phyloP scores from a whole-genome alignment of 2,888 invertebrate species.

The Capitulum mitella region DNA sequence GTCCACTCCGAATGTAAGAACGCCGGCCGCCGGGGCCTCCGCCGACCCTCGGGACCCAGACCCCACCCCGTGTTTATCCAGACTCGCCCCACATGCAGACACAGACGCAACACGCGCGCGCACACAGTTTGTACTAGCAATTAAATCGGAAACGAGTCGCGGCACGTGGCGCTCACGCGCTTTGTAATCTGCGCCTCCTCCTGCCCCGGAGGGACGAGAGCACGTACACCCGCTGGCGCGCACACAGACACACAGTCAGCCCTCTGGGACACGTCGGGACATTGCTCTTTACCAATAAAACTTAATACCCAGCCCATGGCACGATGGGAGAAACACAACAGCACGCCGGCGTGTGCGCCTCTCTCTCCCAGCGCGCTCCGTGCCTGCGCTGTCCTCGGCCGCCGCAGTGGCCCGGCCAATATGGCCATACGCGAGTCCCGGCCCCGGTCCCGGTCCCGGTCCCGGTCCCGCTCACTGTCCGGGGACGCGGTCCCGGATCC shows the following conservation, averaged over 20 bases:
- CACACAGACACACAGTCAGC: background rate
- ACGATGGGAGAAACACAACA: background rate
- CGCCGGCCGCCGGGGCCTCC: background rate
- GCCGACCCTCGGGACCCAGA: too few species aligned
- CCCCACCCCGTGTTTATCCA: background rate
- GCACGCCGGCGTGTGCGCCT: background rate
- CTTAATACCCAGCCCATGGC: constrained; percentile 13
- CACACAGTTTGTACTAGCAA: constrained; percentile 13
- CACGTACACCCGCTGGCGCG: too few species aligned
- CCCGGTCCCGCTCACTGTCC: too few species aligned
- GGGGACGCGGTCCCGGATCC: too few species aligned
- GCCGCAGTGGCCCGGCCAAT: background rate
- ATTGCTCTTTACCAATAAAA: background rate
- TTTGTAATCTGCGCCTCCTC: too few species aligned
- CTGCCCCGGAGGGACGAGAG: too few species aligned
- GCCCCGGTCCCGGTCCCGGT: too few species aligned
- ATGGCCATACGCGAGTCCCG: background rate
- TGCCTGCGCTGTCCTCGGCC: background rate
- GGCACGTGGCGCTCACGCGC: background rate
- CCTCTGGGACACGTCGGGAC: too few species aligned
- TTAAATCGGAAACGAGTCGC: background rate
- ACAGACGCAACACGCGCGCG: background rate
- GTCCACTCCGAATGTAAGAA: background rate
- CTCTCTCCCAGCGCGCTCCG: background rate
- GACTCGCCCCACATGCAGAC: background rate